Evolutionary conservation across 35 echinoderm and acorn worm species (phyloP), one percentile per base, ranked within the genome.

Genomic region (Hemicentrotus pulcherrimus): DNA sequence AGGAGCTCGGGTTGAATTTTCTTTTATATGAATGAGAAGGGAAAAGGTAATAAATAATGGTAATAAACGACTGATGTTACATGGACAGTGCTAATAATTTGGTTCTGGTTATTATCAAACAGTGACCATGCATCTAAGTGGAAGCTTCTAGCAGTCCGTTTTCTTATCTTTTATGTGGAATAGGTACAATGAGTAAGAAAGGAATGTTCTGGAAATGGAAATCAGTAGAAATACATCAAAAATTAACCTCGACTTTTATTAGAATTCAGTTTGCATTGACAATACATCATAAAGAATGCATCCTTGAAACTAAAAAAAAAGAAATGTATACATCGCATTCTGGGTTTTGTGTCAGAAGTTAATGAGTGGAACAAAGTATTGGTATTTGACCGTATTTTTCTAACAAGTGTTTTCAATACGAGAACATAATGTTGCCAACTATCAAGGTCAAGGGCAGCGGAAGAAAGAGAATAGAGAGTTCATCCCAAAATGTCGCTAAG

Each of bases 401-500:
- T 28, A 28, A 16, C 4, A 28, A 24, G 16, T 71, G 16, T 78
- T 78, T 78, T 78, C 65, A 78, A 78, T n/a, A 78, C 65, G 8
- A 18, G 65, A 78, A 22, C 65, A 78, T n/a, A 28, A 78, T 78
- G 65, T 78, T n/a, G 18, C 65, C 19, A 78, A 78, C 22, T 78
- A 4, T 28, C 65, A 90, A 90, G 46, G 46, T 13, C 88, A 90
- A 90, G 88, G 88, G 32, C 32, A 90, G 88, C 88, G 32, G 88
- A 90, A 90, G 88, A 90, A 78, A 28, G 65, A 22, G 22, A 78
- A 78, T 8, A 28, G 65, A 78, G 32, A 45, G 88, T 90, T 90
- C 88, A 14, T 33, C 88, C 88, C 32, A 90, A 90, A 90, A 90
- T 90, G 88, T 90, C 32, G 88, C 88, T 28, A 90, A 90, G 88